Evolutionary conservation across 2,888 invertebrate species (phyloP).

Genomic region (Ditula angustiorana): DNA sequence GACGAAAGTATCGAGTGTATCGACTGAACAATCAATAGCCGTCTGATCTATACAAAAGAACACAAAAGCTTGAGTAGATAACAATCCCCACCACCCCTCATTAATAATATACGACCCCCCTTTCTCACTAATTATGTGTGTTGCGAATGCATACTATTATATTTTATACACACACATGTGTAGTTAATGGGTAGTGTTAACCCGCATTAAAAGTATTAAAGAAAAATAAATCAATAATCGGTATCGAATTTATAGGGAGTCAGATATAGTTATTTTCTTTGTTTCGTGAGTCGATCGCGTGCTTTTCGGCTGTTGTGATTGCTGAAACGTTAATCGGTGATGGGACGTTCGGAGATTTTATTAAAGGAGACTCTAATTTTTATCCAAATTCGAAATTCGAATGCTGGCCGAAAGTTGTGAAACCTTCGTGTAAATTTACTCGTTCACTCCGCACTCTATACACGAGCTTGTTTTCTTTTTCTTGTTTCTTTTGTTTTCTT

Average conservation of each 20-base stretch:
- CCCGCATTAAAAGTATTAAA: conserved; percentile 75
- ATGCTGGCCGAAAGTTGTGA: conserved; percentile 45
- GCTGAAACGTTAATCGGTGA: conserved; percentile 79
- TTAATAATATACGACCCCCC: conserved; percentile 81
- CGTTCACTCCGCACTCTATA: conserved; percentile 14
- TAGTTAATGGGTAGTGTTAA: conserved; percentile 67
- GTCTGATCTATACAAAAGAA: conserved; percentile 78
- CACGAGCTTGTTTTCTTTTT: background rate
- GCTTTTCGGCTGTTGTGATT: conserved; percentile 70
- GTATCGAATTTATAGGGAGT: conserved; percentile 61
- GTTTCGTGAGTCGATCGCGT: conserved; percentile 73
- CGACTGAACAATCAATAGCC: conserved; percentile 81
- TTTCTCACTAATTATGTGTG: conserved; percentile 84
- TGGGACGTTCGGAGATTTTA: conserved; percentile 68
- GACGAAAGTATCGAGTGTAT: conserved; percentile 78
- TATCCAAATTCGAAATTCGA: conserved; percentile 53
- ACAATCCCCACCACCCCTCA: conserved; percentile 77
- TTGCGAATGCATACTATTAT: conserved; percentile 78
- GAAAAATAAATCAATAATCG: conserved; percentile 69
- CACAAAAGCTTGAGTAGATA: conserved; percentile 84
- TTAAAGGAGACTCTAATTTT: conserved; percentile 66
- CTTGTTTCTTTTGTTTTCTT: conserved; percentile 35
- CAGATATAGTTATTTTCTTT: conserved; percentile 73
- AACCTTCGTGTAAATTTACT: conserved; percentile 44
- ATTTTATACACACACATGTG: conserved; percentile 46